Evolutionary conservation across 2,888 invertebrate species (phyloP), one percentile per base, ranked within the genome.

Genomic region (Philereme transversata): DNA sequence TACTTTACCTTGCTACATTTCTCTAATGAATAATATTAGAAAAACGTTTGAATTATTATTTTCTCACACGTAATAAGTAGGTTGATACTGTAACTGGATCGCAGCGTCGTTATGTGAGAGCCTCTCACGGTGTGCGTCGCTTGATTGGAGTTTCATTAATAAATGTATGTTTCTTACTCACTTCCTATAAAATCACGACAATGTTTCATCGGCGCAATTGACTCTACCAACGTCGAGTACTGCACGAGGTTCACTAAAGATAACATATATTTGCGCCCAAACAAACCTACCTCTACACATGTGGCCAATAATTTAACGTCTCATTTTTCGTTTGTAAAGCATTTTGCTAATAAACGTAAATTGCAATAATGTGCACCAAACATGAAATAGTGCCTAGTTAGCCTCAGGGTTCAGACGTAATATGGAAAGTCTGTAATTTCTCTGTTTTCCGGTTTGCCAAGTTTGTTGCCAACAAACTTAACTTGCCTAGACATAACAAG

Each of bases 51-150:
- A 63, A 63, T 58, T 75, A 71, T 76, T 68, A 66, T 73, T 80
- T 85, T 87, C 87, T 85, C 87, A 87, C 86, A 86, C 52, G 73
- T 77, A 65, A 67, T 62, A 60, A 65, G 66, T 65, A 64, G 65
- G 70, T 59, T 61, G 58, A 59, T 58, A 58, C 48, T 78, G 86
- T 87, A 89, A 88, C 86, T 88, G 87, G 86, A 89, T 87, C 87
- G 80, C 73, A 66, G 67, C 71, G 72, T 77, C 71, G 77, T 71
- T 62, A 78, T 82, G 85, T 86, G 88, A 81, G 88, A 89, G 84
- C 69, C 74, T 82, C 87, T 84, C 86, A 88, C 88, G 87, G 79
- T 82, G 74, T 70, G 74, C 75, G 74, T 70, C 74, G 74, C 77
- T 78, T 74, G 68, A 79, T 79, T 79, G 74, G 78, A 78, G 72